phyloP scores from a whole-genome alignment of 2,113 vertebrate species.

The Clarias gariepinus region DNA sequence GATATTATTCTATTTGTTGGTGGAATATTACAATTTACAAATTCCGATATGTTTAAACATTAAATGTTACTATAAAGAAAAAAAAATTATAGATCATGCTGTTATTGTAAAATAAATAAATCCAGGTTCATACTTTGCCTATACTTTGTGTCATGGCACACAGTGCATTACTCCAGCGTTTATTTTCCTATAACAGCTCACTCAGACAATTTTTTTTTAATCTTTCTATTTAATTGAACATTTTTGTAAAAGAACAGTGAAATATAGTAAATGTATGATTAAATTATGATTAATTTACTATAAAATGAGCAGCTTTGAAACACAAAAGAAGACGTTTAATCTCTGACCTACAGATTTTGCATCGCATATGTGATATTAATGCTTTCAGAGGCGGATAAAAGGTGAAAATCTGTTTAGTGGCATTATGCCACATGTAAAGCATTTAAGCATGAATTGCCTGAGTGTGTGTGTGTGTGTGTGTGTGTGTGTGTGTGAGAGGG shows the following conservation, averaged over 20 bases:
- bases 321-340: background rate
- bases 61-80: background rate
- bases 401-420: conserved; percentile 54
- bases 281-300: background rate
- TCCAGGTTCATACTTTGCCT: background rate
- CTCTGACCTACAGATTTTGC: background rate
- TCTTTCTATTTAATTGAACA: background rate
- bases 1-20: too few relatives aligned
- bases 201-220: background rate
- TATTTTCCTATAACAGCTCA: background rate
- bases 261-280: background rate
- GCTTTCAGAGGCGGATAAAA: conserved; percentile 50
- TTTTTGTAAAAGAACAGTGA: background rate
- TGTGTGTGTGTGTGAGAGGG: background rate
- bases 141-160: background rate
- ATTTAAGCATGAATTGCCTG: conserved; percentile 46
- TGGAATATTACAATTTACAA: too few relatives aligned
- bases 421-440: conserved; percentile 48
- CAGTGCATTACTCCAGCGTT: background rate
- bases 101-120: background rate
- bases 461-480: background rate
- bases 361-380: background rate
- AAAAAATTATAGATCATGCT: background rate
- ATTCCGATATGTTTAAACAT: background rate
- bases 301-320: background rate